A percentile compares a stretch with the other conserved stretches of the same genome.
Evolutionary conservation across 92 coral and sea anemone species (phyloP).

Genomic region (Porites cylindrica): DNA sequence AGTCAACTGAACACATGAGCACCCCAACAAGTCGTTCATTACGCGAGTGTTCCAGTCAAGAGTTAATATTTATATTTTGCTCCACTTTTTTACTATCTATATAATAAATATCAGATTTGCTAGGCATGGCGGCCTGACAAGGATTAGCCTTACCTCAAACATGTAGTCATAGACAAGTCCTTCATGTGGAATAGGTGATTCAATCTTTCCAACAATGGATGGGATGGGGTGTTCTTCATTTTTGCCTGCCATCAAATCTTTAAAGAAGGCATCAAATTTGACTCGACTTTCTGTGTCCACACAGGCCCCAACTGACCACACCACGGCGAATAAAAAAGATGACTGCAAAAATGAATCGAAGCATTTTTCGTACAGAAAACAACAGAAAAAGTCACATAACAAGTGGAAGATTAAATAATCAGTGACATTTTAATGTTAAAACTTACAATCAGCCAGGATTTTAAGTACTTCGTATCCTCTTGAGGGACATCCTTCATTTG

Average conservation of each 20-base stretch:
- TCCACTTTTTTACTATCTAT: no score
- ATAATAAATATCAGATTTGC: no score
- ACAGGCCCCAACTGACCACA: conserved; percentile 99
- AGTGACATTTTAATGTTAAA: neutral
- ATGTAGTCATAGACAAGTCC: conserved; percentile 96
- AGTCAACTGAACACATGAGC: no score
- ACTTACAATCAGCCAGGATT: conserved; percentile 95
- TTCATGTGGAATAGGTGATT: conserved; percentile 92
- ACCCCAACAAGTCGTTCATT: no score
- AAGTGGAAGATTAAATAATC: neutral
- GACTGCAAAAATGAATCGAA: conserved; percentile 66
- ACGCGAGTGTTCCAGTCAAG: no score
- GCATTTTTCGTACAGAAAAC: neutral
- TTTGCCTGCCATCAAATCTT: conserved; percentile 88
- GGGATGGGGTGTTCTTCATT: conserved; percentile 91
- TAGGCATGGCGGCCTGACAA: no score
- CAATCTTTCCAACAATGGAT: conserved; percentile 90
- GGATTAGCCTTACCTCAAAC: conserved; percentile 80
- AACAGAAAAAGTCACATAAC: neutral
- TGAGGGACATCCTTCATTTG: conserved; percentile 91
- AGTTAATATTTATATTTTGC: no score
- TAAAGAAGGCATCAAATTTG: conserved; percentile 91
- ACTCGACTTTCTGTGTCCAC: conserved; percentile 96
- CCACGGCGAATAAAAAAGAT: conserved; percentile 93
- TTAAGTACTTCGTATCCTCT: conserved; percentile 86